phyloP scores from a whole-genome alignment of 2,797 vertebrate genomes.

The Morus bassanus region DNA sequence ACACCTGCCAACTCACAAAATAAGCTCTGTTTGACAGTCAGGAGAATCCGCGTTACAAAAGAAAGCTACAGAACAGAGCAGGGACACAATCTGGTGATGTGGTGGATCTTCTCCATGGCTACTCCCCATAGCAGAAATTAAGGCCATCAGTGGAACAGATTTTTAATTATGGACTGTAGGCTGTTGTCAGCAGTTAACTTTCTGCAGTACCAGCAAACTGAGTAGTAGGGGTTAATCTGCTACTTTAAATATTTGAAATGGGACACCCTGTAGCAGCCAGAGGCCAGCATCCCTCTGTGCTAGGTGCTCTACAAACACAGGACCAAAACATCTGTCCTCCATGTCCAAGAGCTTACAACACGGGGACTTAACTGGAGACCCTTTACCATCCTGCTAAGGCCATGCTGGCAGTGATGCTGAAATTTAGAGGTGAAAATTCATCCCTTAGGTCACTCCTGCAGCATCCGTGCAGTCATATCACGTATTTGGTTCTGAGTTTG shows the following conservation, averaged over 20 bases:
- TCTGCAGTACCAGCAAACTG: background rate
- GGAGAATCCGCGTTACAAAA: background rate
- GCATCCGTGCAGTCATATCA: accelerated
- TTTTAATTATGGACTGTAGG: conserved; percentile 23
- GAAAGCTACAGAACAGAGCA: background rate
- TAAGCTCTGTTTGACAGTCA: background rate
- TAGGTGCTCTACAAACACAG: background rate
- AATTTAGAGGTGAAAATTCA: background rate
- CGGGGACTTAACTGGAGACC: background rate
- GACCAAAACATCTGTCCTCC: background rate
- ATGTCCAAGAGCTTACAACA: background rate
- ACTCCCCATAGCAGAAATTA: background rate
- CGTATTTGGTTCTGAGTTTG: background rate
- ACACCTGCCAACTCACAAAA: background rate
- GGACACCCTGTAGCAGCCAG: background rate
- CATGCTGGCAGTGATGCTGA: background rate
- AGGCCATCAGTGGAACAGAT: background rate
- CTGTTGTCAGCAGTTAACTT: background rate
- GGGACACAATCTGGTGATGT: background rate
- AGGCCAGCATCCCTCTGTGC: background rate
- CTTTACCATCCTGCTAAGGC: background rate
- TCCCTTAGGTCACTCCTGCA: background rate
- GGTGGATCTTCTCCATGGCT: background rate
- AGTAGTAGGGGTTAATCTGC: background rate
- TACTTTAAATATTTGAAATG: background rate